A percentile compares a stretch with the other conserved stretches of the same genome.
Evolutionary conservation across 64 coral and sea anemone species (phyloP).

Genomic region (Dendrophyllia cribrosa): DNA sequence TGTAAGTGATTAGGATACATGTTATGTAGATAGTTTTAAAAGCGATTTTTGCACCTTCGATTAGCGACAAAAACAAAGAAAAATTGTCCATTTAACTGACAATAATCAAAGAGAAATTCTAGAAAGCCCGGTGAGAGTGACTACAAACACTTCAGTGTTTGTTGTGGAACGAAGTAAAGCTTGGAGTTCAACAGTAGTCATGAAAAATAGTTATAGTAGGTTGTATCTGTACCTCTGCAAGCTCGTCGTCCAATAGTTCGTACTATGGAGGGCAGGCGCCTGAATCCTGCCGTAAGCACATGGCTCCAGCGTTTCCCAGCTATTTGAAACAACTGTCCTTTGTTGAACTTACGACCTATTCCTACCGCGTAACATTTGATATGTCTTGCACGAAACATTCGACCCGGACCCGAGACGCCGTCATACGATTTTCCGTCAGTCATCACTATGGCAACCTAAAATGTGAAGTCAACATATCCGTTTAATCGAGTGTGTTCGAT

Average conservation of each 20-base stretch:
- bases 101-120: no score
- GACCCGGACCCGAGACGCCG: background rate
- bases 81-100: no score
- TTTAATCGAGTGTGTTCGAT: background rate
- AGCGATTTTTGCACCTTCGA: no score
- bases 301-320: conserved; percentile 23
- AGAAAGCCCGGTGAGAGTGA: no score
- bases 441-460: conserved; percentile 51
- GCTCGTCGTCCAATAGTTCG: conserved; percentile 44
- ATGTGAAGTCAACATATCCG: background rate
- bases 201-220: no score
- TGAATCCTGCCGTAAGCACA: conserved; percentile 58
- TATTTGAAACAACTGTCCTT: conserved; percentile 37
- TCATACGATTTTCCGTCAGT: conserved; percentile 69
- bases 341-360: conserved; percentile 45
- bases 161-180: no score
- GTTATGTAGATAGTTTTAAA: no score
- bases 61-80: no score
- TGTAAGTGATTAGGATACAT: no score
- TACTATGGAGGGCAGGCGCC: conserved; percentile 12
- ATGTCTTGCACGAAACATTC: background rate
- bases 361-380: conserved; percentile 26
- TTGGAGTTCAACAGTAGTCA: no score
- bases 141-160: no score
- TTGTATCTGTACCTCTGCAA: conserved; percentile 45